Evolutionary conservation across 2,113 vertebrate genomes (phyloP).

Genomic region (Circaetus gallicus): DNA sequence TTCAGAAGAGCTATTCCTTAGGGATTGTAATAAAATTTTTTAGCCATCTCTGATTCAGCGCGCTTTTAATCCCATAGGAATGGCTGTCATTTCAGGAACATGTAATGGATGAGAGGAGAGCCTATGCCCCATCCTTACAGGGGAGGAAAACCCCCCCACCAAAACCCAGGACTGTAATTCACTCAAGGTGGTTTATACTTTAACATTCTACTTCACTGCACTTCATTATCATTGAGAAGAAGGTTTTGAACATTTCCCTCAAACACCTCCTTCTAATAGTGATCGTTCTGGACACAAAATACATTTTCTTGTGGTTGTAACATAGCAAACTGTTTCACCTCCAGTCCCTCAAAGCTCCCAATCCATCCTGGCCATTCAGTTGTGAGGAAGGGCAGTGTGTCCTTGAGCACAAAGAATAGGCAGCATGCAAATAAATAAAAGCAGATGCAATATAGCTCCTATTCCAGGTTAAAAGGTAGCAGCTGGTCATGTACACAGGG

Average conservation of each 20-base stretch:
- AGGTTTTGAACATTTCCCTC: neutral
- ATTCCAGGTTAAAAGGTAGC: neutral
- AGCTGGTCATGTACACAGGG: neutral
- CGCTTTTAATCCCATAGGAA: neutral
- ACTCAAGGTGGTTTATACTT: neutral
- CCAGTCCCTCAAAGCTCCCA: neutral
- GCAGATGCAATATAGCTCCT: neutral
- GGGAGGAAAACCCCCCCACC: neutral
- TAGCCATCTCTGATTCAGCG: neutral
- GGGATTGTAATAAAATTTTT: neutral
- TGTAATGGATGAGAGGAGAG: neutral
- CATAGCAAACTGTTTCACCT: neutral
- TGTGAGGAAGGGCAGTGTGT: neutral
- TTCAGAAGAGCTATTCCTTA: neutral
- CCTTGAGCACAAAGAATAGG: neutral
- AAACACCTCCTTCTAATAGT: neutral
- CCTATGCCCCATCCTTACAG: neutral
- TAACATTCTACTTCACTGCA: neutral
- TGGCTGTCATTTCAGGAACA: neutral
- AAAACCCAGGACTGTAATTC: neutral
- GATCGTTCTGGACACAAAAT: neutral
- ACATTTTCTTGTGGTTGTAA: neutral
- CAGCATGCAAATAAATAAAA: neutral
- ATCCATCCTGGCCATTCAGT: neutral
- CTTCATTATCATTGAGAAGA: neutral